Percentiles rank a stretch among this genome's conserved stretches.
phyloP scores from a whole-genome alignment of 2,888 invertebrate genomes.

The Mimachlamys varia region DNA sequence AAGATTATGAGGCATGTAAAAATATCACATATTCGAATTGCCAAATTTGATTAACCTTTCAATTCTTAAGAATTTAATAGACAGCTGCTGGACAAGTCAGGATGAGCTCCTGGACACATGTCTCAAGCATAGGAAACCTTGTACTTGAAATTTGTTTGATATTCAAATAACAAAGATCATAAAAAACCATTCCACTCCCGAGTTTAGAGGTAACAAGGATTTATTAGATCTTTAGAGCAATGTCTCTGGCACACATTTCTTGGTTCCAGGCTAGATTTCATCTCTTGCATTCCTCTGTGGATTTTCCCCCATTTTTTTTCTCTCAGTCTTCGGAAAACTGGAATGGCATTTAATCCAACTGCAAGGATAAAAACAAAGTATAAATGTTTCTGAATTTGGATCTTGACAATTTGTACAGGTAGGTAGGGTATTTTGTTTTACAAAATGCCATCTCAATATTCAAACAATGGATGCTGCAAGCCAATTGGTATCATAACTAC shows the following conservation, averaged over 20 bases:
- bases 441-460: too few species aligned
- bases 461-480: too few species aligned
- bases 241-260: neutral
- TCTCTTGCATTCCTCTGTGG: constrained; percentile 15
- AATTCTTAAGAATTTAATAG: too few species aligned
- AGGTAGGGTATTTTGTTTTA: too few species aligned
- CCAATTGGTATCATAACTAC: too few species aligned
- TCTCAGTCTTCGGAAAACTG: neutral
- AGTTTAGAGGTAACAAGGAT: neutral
- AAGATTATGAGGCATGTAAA: too few species aligned
- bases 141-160: neutral
- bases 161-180: neutral
- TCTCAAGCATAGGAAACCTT: neutral
- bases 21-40: too few species aligned
- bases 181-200: neutral
- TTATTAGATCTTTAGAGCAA: constrained; percentile 16
- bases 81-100: too few species aligned
- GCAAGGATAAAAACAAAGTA: neutral
- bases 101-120: too few species aligned
- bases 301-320: neutral
- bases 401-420: too few species aligned
- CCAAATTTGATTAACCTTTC: too few species aligned
- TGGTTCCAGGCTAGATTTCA: neutral
- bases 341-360: neutral
- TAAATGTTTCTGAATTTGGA: too few species aligned